Evolutionary conservation across 2,888 invertebrate genomes (phyloP), one percentile per base, ranked within the genome.

Genomic region (Acanthosepion lycidas): DNA sequence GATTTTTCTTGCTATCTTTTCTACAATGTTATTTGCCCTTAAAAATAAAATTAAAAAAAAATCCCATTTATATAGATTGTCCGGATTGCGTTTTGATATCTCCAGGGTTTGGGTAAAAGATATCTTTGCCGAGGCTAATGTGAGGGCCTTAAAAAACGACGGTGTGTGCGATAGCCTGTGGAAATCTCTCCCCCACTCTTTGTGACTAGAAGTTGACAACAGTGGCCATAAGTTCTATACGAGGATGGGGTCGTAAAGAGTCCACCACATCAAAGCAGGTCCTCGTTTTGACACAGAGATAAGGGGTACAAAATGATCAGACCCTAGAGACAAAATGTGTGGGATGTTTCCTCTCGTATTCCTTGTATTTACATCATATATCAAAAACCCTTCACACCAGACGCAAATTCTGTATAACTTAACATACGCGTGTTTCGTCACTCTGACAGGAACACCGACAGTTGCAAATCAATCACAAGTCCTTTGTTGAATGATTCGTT

Each of bases 221-320:
- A 33, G n/a, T 78, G 78, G n/a, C 78, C 78, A 78, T 33, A 78
- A 33, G 78, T 78, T 78, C 33, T n/a, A n/a, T n/a, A 33, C 33
- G n/a, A 12, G 78, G 78, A 15, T 78, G 78, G 78, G n/a, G n/a
- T 78, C n/a, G 78, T n/a, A 78, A 1, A 15, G 6, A n/a, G 78
- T 78, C 78, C 78, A 33, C 12, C 15, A 78, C 78, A 78, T 78
- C 78, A 78, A 78, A 78, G 78, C n/a, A 33, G 5, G 78, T n/a
- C 5, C 3, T 78, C 78, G n/a, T 78, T 33, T 33, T 78, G 78
- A 78, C 78, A n/a, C 33, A n/a, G 0, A 78, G 78, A 78, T 78
- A 78, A 78, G 78, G 53, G n/a, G 78, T 78, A 78, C 78, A 78
- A 78, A 78, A 78, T 78, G 78, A 78, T 78, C n/a, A n/a, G 78